These are phyloP conservation scores for Tridacna crocea DNA, from an alignment of 2,888 invertebrate genomes.

Conservation along the genomic window DNA sequence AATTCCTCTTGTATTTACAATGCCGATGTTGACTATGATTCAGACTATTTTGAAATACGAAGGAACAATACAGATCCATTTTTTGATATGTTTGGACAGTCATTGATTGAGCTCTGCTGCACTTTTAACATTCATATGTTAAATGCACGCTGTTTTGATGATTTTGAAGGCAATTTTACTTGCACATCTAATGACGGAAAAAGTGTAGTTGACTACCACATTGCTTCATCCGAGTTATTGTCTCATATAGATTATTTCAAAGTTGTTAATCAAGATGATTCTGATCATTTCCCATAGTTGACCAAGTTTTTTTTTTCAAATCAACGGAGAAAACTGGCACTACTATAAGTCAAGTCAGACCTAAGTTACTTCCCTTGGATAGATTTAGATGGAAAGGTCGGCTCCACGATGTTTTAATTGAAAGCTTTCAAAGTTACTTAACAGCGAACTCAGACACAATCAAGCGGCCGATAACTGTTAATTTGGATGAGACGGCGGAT, in stretches of 20 bases:
- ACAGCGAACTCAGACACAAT: too few relatives aligned
- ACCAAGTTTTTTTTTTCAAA: too few relatives aligned
- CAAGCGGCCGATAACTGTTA: too few relatives aligned
- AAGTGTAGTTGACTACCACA: slow-evolving; percentile 16
- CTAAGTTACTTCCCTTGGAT: too few relatives aligned
- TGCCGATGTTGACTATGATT: background rate
- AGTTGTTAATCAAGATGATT: background rate
- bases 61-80: background rate
- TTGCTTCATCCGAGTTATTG: slow-evolving; percentile 9
- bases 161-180: background rate
- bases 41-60: background rate
- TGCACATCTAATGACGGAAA: slow-evolving; percentile 17
- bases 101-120: slow-evolving; percentile 12
- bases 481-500: too few relatives aligned
- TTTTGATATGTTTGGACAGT: slow-evolving; percentile 9
- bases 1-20: background rate
- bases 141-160: background rate
- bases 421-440: too few relatives aligned
- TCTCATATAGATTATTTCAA: background rate
- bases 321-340: too few relatives aligned
- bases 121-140: slow-evolving; percentile 12
- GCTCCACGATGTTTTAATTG: too few relatives aligned
- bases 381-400: too few relatives aligned
- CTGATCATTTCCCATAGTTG: slow-evolving; percentile 11
- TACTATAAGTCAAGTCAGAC: too few relatives aligned